A percentile compares a stretch with the other conserved stretches of the same genome.
Conservation (phyloP, 2,888 invertebrate species). For the Gasteruption jaculator region DNA sequence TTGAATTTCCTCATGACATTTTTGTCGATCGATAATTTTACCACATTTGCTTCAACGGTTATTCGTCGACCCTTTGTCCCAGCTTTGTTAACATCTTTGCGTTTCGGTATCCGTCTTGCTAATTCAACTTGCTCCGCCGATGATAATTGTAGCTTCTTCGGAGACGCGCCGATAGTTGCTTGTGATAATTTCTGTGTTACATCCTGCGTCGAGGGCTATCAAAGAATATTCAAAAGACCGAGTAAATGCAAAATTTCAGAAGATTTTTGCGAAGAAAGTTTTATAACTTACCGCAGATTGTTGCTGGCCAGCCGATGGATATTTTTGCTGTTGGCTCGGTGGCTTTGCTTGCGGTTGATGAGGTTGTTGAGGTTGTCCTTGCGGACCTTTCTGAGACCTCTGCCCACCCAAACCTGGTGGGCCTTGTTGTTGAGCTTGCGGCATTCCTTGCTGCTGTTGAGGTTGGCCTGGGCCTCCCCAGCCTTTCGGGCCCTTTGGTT, state of each 20-base stretch:
- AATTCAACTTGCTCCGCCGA: not conserved
- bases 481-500: not conserved
- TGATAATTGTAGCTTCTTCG: not conserved
- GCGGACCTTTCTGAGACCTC: constrained; percentile 4
- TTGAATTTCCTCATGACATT: too few relatives aligned
- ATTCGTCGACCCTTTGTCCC: constrained; percentile 52
- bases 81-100: constrained; percentile 25
- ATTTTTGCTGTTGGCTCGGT: constrained; percentile 5
- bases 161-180: not conserved
- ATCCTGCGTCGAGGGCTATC: not conserved
- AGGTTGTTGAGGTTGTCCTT: constrained; percentile 6
- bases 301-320: constrained; percentile 5
- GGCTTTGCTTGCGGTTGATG: constrained; percentile 7
- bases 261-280: not conserved
- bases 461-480: not conserved
- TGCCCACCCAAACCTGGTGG: not conserved
- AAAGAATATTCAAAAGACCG: not conserved
- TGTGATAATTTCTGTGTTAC: not conserved
- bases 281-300: too few relatives aligned
- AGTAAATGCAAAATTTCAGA: not conserved
- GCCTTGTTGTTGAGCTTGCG: constrained; percentile 3
- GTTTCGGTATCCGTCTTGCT: constrained; percentile 29
- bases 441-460: constrained; percentile 1
- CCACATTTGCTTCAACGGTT: constrained; percentile 62
- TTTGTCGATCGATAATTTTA: constrained; percentile 55